Evolutionary conservation across 2,888 invertebrate species (phyloP).

Genomic region (Agrochola lota): DNA sequence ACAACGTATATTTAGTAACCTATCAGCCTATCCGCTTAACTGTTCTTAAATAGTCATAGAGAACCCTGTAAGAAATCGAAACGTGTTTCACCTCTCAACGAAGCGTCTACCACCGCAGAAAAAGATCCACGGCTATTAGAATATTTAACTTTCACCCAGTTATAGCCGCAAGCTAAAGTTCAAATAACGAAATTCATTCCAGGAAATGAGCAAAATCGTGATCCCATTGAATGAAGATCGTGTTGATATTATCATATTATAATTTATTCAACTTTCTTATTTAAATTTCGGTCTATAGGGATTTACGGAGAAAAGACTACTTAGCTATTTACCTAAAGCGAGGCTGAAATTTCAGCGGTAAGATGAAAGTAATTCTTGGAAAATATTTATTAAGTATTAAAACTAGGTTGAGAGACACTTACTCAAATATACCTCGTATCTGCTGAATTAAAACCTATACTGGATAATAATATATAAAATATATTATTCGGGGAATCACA

Average conservation of each 20-base stretch:
- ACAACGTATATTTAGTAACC: too few species aligned
- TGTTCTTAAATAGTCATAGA: too few species aligned
- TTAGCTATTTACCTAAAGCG: neutral
- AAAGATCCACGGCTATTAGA: slow-evolving; percentile 31
- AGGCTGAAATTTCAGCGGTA: neutral
- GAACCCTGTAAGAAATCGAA: too few species aligned
- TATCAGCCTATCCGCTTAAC: too few species aligned
- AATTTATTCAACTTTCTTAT: slow-evolving; percentile 29
- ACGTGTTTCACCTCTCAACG: too few species aligned
- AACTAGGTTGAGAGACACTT: neutral
- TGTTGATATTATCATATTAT: slow-evolving; percentile 34
- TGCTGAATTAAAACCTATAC: neutral
- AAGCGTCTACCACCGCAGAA: neutral
- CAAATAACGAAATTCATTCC: slow-evolving; percentile 48
- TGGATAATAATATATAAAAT: neutral
- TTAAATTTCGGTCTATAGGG: slow-evolving; percentile 6
- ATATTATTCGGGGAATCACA: neutral
- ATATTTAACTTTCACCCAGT: slow-evolving; percentile 36
- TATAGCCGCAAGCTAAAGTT: slow-evolving; percentile 28
- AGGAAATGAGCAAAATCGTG: slow-evolving; percentile 45
- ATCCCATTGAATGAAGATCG: slow-evolving; percentile 36
- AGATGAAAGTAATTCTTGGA: neutral
- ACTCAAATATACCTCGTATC: neutral
- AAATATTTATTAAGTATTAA: neutral
- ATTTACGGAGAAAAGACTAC: neutral